phyloP scores from a whole-genome alignment of 1,140 invertebrate genomes.

The Trichonephila clavata region DNA sequence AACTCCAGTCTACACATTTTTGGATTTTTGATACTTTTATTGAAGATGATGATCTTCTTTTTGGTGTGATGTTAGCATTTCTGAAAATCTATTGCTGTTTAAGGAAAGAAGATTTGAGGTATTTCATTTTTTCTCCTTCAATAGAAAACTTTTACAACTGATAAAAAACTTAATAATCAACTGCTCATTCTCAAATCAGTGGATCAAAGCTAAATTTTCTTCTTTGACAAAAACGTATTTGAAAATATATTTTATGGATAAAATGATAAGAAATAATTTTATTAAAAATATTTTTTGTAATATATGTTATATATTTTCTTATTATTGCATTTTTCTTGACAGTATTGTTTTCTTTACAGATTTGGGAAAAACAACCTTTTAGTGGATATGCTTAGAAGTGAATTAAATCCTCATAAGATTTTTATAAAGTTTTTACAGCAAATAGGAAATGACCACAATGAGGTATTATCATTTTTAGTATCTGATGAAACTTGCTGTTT shows the following conservation, averaged over 20 bases:
- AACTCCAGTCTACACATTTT: neutral
- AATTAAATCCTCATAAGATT: slow-evolving; percentile 27
- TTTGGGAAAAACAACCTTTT: neutral
- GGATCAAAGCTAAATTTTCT: too few species aligned
- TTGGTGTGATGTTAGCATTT: slow-evolving; percentile 34
- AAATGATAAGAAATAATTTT: too few species aligned
- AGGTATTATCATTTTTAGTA: slow-evolving; percentile 36
- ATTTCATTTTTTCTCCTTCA: neutral
- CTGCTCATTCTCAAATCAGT: too few species aligned
- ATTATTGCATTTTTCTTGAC: neutral
- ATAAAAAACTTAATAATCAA: too few species aligned
- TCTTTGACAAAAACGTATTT: too few species aligned
- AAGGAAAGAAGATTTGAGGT: slow-evolving; percentile 5
- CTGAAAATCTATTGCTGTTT: slow-evolving; percentile 24
- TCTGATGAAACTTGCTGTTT: slow-evolving; percentile 58
- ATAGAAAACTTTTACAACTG: too few species aligned
- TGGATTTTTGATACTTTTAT: slow-evolving; percentile 13
- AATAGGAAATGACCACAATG: slow-evolving; percentile 38
- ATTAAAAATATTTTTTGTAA: neutral
- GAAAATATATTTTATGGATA: too few species aligned
- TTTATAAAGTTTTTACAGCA: slow-evolving; percentile 26
- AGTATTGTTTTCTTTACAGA: slow-evolving; percentile 10
- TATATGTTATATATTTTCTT: neutral
- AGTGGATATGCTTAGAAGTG: neutral
- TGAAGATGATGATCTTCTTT: slow-evolving; percentile 40